These are phyloP conservation scores for Eilema caniola DNA, from an alignment of 2,888 invertebrate species.

Conservation along the genomic window DNA sequence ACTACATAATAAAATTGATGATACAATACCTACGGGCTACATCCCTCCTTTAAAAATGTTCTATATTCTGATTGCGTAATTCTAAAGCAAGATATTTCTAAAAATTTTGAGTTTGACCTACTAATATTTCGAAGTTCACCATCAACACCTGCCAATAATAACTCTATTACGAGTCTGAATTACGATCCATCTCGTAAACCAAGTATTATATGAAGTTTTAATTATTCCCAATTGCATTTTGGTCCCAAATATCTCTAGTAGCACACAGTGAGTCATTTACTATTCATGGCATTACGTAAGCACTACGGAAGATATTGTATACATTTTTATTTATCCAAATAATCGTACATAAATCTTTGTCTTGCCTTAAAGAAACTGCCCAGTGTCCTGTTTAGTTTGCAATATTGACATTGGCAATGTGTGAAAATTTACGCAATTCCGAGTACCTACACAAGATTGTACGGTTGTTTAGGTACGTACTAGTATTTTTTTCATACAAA, in stretches of 20 bases:
- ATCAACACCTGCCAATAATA: conserved; percentile 36
- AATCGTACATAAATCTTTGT: conserved; percentile 5
- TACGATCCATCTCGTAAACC: conserved; percentile 38
- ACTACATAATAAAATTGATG: too few relatives aligned
- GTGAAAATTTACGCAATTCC: conserved; percentile 21
- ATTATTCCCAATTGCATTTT: conserved; percentile 47
- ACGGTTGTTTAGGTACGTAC: neutral
- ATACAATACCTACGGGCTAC: neutral
- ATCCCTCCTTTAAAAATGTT: neutral
- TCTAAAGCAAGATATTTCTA: conserved; percentile 8
- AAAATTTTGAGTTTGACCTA: conserved; percentile 4
- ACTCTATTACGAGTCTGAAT: conserved; percentile 31
- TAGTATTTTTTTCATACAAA: neutral
- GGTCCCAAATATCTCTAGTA: conserved; percentile 32
- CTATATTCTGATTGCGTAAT: neutral
- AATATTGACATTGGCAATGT: conserved; percentile 39
- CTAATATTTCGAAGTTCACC: conserved; percentile 17
- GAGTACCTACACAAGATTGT: conserved; percentile 5
- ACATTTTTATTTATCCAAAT: conserved; percentile 33
- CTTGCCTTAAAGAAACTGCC: conserved; percentile 21
- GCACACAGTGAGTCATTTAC: conserved; percentile 29
- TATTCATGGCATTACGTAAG: conserved; percentile 27
- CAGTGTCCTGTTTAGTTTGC: conserved; percentile 33
- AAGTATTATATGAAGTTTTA: conserved; percentile 38
- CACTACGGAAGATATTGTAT: conserved; percentile 27